Base-by-base conservation (phyloP, 2,888 invertebrate species). In the Scaptomyza reducta region DNA sequence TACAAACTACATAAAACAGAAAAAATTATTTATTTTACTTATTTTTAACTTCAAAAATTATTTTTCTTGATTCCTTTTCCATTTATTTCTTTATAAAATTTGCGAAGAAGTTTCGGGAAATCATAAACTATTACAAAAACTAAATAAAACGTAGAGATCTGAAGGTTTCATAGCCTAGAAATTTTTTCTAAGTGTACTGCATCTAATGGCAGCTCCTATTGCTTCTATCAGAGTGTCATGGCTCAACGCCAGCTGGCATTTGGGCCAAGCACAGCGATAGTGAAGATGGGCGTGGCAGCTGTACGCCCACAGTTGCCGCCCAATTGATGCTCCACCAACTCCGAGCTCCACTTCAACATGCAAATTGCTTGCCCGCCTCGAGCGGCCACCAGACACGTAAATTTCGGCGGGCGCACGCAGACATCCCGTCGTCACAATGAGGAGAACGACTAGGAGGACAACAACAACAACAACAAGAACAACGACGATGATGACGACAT, bases 381-480 rank as follows among this genome's bases (percentile, higher is more conserved):
- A 74, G 86, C 79, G 82, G 70, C 82, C 61, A 67, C 56, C 87
- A 88, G 82, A 88, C 88, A 82, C 88, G 82, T 88, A 83, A 83
- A 88, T 88, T 87, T 86, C 35, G 84, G 71, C 74, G 80, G 70
- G 73, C 79, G 45, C 58, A 77, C 57, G 64, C 72, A 82, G 84
- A 74, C 84, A 58, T 35, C 53, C 63, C 64, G 85, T 38, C 50
- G 50, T 44, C 42, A 13, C 49, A n/a, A 29, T 46, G 46, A 49
- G 49, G 46, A 49, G 49, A 9, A 55, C 60, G 45, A 62, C 38
- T 50, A 47, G 31, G 40, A 54, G 47, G 38, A 45, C 10, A 59
- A 59, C 29, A 38, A 67, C 33, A 42, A 49, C 45, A 55, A 71
- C 66, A 67, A 85, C 85, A 70, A 83, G 71, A 46, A 50, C 47